Conservation (phyloP, 2,113 vertebrate species). For the Pardalotus punctatus region DNA sequence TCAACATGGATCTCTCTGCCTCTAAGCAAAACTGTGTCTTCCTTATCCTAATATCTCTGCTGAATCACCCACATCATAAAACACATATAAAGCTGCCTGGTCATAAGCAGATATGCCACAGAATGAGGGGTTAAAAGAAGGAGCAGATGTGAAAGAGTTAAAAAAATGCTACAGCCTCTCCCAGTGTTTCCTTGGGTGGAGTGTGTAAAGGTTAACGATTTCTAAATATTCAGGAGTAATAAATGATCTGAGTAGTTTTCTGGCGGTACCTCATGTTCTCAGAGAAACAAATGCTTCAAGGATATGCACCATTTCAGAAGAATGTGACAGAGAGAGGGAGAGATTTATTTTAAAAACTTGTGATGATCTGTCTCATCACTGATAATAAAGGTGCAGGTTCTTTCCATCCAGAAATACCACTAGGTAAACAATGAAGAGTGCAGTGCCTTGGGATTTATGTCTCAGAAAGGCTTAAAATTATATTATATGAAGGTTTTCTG, state of each 20-base stretch:
- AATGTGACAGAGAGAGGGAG: constrained; percentile 54
- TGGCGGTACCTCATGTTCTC: constrained; percentile 63
- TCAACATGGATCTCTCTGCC: neutral
- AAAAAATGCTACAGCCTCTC: constrained; percentile 21
- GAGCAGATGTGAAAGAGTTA: neutral
- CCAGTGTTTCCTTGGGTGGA: constrained; percentile 45
- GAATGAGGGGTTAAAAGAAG: neutral
- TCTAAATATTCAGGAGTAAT: constrained; percentile 68
- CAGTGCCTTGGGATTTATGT: neutral
- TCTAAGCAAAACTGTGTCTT: neutral
- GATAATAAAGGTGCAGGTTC: neutral
- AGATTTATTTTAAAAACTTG: constrained; percentile 32
- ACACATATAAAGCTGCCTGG: neutral
- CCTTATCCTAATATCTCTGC: neutral
- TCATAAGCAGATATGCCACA: neutral
- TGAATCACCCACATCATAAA: neutral
- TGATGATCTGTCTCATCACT: constrained; percentile 13
- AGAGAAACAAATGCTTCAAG: constrained; percentile 42
- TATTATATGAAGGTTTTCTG: neutral
- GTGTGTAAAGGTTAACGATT: constrained; percentile 64
- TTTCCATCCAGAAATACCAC: neutral
- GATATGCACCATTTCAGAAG: constrained; percentile 62
- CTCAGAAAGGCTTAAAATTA: neutral
- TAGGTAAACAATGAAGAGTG: neutral
- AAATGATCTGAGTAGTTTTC: constrained; percentile 66